Percentiles rank a stretch among this genome's conserved stretches.
Evolutionary conservation across 1,140 invertebrate genomes (phyloP).

Genomic region (Harpegnathos saltator): DNA sequence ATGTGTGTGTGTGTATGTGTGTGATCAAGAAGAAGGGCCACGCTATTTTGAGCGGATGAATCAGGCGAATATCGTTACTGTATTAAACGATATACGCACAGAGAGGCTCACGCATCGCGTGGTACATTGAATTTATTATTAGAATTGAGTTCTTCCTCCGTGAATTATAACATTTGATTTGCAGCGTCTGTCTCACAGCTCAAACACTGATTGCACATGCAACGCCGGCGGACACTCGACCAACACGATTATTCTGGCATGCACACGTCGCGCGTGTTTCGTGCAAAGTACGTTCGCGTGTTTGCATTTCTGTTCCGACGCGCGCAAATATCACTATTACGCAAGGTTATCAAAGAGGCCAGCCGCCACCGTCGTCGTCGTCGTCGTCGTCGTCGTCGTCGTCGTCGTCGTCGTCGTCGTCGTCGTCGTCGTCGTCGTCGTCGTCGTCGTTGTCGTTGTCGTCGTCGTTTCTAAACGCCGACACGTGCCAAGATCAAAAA

Average conservation of each 20-base stretch:
- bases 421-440: not conserved
- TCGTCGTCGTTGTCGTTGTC: too few relatives aligned
- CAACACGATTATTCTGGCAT: conserved; percentile 20
- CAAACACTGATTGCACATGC: not conserved
- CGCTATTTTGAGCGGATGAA: too few relatives aligned
- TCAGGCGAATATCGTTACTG: too few relatives aligned
- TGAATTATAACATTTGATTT: not conserved
- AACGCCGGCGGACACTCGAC: not conserved
- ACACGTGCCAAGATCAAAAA: conserved; percentile 42
- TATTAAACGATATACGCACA: too few relatives aligned
- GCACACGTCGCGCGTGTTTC: conserved; percentile 3
- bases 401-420: not conserved
- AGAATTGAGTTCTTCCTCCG: not conserved
- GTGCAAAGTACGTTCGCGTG: not conserved
- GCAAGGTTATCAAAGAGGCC: conserved; percentile 51
- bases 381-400: conserved; percentile 1
- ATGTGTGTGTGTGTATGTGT: too few relatives aligned
- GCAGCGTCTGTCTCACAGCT: not conserved
- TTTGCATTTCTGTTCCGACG: conserved; percentile 32
- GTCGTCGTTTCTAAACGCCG: conserved; percentile 25
- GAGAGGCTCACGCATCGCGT: too few relatives aligned
- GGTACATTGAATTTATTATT: not conserved
- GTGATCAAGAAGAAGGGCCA: too few relatives aligned
- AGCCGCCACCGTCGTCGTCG: not conserved
- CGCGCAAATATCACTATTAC: conserved; percentile 41